Evolutionary conservation across 2,113 vertebrate species (phyloP).

Genomic region (Echinops telfairi): DNA sequence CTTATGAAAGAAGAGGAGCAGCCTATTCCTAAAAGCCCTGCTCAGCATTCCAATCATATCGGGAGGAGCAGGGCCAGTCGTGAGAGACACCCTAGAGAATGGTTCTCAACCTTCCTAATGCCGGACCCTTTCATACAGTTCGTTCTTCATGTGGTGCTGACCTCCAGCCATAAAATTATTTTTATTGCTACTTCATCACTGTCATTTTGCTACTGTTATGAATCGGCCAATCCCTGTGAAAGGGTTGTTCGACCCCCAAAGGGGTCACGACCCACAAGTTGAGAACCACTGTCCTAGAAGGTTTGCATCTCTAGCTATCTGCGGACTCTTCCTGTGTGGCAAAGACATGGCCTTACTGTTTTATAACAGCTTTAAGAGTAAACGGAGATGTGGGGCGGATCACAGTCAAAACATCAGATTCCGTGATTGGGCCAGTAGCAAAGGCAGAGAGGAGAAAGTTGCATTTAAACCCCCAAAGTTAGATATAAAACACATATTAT

Average conservation of each 20-base stretch:
- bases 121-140: no score
- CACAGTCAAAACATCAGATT: neutral
- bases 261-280: no score
- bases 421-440: neutral
- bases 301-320: neutral
- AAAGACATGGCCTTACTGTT: neutral
- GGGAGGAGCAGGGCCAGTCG: neutral
- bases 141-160: no score
- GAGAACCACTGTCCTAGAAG: neutral
- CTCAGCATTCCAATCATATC: constrained; percentile 31
- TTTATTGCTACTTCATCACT: no score
- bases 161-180: no score
- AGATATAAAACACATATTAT: neutral
- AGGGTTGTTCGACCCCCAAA: no score
- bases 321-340: neutral
- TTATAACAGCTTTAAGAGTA: constrained; percentile 25
- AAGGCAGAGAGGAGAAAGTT: neutral
- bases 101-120: no score
- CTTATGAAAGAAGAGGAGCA: neutral
- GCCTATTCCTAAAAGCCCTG: neutral
- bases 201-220: no score
- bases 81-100: neutral
- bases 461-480: neutral
- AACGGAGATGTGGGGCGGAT: constrained; percentile 1
- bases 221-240: no score